Evolutionary conservation across 2,113 vertebrate species (phyloP).

Genomic region (Mohoua ochrocephala): DNA sequence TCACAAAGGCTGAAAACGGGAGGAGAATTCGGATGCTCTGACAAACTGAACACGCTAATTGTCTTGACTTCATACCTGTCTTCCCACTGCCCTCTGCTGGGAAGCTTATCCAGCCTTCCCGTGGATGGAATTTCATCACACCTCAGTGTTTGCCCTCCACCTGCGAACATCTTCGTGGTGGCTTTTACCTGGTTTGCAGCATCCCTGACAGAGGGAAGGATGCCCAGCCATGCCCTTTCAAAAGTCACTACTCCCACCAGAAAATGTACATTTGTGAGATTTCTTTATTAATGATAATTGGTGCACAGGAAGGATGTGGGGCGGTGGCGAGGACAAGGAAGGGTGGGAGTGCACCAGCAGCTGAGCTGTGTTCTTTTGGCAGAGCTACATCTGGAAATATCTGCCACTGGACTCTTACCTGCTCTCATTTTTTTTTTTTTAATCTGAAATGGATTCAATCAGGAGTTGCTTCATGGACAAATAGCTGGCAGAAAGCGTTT

Average conservation of each 20-base stretch:
- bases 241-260: background rate
- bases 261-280: background rate
- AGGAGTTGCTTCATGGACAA: background rate
- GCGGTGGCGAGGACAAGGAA: background rate
- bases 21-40: background rate
- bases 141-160: no score
- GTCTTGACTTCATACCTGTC: background rate
- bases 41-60: background rate
- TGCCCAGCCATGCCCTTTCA: background rate
- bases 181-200: background rate
- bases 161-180: accelerated
- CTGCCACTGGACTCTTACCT: background rate
- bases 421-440: background rate
- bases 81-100: constrained; percentile 14
- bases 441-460: background rate
- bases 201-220: background rate
- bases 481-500: background rate
- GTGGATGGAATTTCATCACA: accelerated
- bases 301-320: no score
- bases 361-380: background rate
- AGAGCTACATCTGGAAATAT: background rate
- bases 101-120: background rate
- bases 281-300: background rate
- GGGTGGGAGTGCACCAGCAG: background rate
- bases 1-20: background rate